Conservation (phyloP, 92 coral and sea anemone species). For the Plumapathes pennacea region DNA sequence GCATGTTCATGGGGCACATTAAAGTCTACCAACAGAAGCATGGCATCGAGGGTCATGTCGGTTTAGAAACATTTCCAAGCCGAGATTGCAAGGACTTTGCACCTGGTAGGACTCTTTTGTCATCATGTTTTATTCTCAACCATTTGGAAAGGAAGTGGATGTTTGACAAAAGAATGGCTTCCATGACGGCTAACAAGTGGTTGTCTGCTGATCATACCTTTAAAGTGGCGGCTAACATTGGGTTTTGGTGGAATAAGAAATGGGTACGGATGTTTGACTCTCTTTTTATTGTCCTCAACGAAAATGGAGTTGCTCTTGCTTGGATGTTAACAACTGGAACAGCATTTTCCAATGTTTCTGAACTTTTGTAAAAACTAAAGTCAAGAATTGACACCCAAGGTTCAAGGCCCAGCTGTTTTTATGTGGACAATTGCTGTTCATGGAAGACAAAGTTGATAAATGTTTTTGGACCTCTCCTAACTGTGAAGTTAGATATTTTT, state of each 20-base stretch:
- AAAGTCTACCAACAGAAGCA: too few relatives aligned
- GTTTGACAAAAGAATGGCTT: conserved; percentile 12
- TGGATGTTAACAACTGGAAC: conserved; percentile 44
- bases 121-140: conserved; percentile 7
- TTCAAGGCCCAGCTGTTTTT: conserved; percentile 6
- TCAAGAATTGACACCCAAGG: conserved; percentile 10
- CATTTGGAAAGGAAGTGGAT: conserved; percentile 9
- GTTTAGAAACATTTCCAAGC: too few relatives aligned
- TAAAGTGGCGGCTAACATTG: conserved; percentile 38
- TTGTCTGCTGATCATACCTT: conserved; percentile 43
- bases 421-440: conserved; percentile 46
- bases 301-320: conserved; percentile 40
- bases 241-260: conserved; percentile 14
- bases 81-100: neutral
- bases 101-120: conserved; percentile 23
- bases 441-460: conserved; percentile 13
- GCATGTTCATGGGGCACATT: too few relatives aligned
- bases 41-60: too few relatives aligned
- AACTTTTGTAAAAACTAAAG: conserved; percentile 5
- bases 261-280: conserved; percentile 41
- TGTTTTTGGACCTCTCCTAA: conserved; percentile 19
- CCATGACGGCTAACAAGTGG: conserved; percentile 4
- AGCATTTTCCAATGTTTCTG: conserved; percentile 25
- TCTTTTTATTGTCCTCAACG: conserved; percentile 49
- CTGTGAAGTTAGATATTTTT: conserved; percentile 30